Evolutionary conservation across 2,797 vertebrate species (phyloP).

Genomic region (Hippocampus kuda): DNA sequence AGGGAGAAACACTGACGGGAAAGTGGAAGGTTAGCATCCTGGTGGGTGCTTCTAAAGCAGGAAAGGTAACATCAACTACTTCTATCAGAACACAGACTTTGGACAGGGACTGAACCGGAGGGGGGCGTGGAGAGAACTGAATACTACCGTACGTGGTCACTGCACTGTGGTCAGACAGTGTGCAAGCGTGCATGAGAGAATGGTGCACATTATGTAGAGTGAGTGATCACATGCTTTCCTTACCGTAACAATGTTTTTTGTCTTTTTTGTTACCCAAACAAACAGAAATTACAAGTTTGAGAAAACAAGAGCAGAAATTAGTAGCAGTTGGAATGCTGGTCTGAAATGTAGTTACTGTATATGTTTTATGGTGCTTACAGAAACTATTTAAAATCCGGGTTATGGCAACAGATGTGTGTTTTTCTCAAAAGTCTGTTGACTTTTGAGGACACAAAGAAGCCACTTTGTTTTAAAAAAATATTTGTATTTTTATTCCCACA

Average conservation of each 20-base stretch:
- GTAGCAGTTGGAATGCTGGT: constrained; percentile 42
- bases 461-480: not conserved
- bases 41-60: constrained; percentile 28
- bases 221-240: constrained; percentile 60
- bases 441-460: not conserved
- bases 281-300: constrained; percentile 58
- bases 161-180: constrained; percentile 62
- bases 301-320: constrained; percentile 50
- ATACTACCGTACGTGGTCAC: constrained; percentile 64
- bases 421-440: not conserved
- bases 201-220: constrained; percentile 53
- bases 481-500: not conserved
- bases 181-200: constrained; percentile 64
- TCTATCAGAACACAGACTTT: constrained; percentile 46
- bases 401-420: not conserved
- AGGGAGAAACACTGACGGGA: constrained; percentile 5
- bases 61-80: constrained; percentile 24
- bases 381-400: not conserved
- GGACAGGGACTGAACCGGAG: constrained; percentile 59
- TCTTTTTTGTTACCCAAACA: constrained; percentile 44
- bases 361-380: not conserved
- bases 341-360: not conserved
- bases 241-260: constrained; percentile 61
- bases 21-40: constrained; percentile 17
- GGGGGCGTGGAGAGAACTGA: constrained; percentile 52